Evolutionary conservation across 2,888 invertebrate species (phyloP), one percentile per base, ranked within the genome.

Genomic region (Caenorhabditis parvicauda): DNA sequence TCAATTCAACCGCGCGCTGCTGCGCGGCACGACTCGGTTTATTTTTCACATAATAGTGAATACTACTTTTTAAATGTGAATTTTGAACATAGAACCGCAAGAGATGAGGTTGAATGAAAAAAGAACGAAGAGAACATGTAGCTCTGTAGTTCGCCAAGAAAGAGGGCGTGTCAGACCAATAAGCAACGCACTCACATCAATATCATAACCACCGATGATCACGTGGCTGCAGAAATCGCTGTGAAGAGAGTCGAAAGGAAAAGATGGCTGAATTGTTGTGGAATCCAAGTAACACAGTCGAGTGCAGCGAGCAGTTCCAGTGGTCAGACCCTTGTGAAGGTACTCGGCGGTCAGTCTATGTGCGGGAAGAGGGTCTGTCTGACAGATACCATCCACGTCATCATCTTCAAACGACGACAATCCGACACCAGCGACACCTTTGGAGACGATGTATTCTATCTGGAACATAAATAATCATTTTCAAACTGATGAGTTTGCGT

Each of bases 241-340:
- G 37, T 44, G 44, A 24, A 62, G 25, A 14, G 52, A 44, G 14
- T 62, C 58, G 35, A 62, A 53, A n/a, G 58, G 58, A 37, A 62
- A 62, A 29, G 21, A 25, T 9, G 51, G 54, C 7, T 45, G 42
- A 6, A 54, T 45, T 27, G 48, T 21, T 14, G 47, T 32, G 27
- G 62, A 43, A 28, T 54, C 48, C 32, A 62, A 25, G 35, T 62
- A 62, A 24, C 62, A 62, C 4, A 62, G 38, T 24, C 62, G 42
- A 9, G 54, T 51, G 28, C 62, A 62, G 27, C 54, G 51, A 0
- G 62, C 52, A 9, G 48, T 41, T 19, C 35, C 7, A 39, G 7
- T 6, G 19, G 19, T 39, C 17, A 44, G 14, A 44, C 9, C 17
- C 22, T 32, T 54, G 1, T 28, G 24, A 19, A 54, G 42, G 2